Base-by-base conservation (phyloP, 2,888 invertebrate genomes). In the Brassicogethes aeneus region DNA sequence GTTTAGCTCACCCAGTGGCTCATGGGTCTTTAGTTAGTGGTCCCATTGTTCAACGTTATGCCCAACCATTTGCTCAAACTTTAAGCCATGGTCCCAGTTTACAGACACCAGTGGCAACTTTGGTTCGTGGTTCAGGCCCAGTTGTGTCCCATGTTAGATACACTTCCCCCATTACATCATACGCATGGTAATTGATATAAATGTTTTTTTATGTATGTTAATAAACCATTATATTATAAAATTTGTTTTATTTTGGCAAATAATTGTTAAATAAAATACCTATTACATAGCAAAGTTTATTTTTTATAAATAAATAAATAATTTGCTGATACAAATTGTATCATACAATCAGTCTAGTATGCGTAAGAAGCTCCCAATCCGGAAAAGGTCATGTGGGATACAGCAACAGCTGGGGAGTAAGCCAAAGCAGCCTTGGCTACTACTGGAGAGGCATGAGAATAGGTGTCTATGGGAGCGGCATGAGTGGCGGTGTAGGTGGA, bases 311-410 rank as follows among this genome's bases (percentile, higher is more conserved):
- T n/a, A n/a, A n/a, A n/a, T n/a, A n/a, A n/a, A n/a, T n/a, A n/a
- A n/a, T n/a, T n/a, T n/a, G n/a, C n/a, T n/a, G n/a, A n/a, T n/a
- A n/a, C n/a, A n/a, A n/a, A n/a, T n/a, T n/a, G n/a, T n/a, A n/a
- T n/a, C n/a, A n/a, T 13, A 12, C 13, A 32, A 32, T 10, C n/a
- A n/a, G n/a, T n/a, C n/a, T n/a, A n/a, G n/a, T n/a, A n/a, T n/a
- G n/a, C n/a, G 67, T 80, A 80, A 51, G 73, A 73, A 47, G 75
- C 73, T 50, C 75, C 76, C 43, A 76, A 71, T 45, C 79, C 79
- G 52, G 70, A 73, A 71, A 79, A 81, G 52, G 75, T 67, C 49
- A 76, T 73, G 60, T 80, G 79, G 43, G 80, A 76, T 16, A 78
- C 76, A 40, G 73, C 73, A 50, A 78, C 74, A 32, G 76, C 75